Base-by-base conservation (phyloP, 1,140 invertebrate genomes). In the Ptiloglossa arizonensis region DNA sequence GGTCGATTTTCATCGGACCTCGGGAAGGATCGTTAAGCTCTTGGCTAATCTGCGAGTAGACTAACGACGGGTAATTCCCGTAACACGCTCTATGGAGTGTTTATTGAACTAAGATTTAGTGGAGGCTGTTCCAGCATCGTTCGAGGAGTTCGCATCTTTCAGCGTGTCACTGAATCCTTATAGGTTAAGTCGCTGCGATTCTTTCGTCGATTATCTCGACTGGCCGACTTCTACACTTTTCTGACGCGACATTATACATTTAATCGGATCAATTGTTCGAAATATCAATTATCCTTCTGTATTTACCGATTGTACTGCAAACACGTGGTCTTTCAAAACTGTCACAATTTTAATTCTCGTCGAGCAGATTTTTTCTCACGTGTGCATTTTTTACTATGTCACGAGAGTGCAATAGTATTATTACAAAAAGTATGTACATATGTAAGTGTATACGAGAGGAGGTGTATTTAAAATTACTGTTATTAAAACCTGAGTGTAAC, bases 31-130 rank as follows among this genome's bases (percentile, higher is more conserved):
- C 63, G 41, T 67, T 74, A 74, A 74, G 50, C 72, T 32, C 24
- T 73, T 35, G 48, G 38, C 62, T 74, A 74, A 74, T 67, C 72
- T 74, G 50, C 35, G 38, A 66, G n/a, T 1, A 32, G 62, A 50
- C 52, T 29, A 67, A 74, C 50, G 32, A 27, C 27, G 38, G 38
- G 35, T 67, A 44, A 74, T 74, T 74, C 62, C 71, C n/a, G 59
- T 74, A 63, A 56, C 71, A 54, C 48, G 60, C 50, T 74, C 62
- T 74, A 74, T 67, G 52, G 62, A 74, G 72, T 66, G 62, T 74
- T 74, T 67, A 74, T 67, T 56, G 62, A 74, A 67, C 35, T 74
- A 66, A 66, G 50, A 67, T 74, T 74, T 56, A 74, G 60, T 22
- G 13, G 35, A 8, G 15, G 50, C 22, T 59, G n/a, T 35, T 29